Percentiles rank a stretch among this genome's conserved stretches.
Conservation (phyloP, 2,113 vertebrate genomes). For the Aegithalos caudatus region DNA sequence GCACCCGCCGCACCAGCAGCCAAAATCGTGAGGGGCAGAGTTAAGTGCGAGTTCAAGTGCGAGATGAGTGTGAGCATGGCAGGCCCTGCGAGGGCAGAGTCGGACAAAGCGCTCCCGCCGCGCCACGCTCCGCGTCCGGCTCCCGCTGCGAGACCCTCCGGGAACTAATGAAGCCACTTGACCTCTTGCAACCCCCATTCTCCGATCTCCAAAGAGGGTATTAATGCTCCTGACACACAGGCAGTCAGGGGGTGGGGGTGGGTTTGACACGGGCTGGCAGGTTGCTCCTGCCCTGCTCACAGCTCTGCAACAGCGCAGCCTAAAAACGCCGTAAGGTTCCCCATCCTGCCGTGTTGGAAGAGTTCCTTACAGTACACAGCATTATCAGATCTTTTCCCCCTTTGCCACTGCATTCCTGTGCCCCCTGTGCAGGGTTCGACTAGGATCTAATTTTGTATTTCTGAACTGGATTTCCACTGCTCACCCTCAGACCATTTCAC, state of each 20-base stretch:
- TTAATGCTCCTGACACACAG: neutral
- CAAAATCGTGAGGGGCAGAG: neutral
- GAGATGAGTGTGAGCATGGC: rapidly evolving
- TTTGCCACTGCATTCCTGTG: neutral
- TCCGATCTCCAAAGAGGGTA: neutral
- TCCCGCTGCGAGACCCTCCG: neutral
- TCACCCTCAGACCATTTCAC: rapidly evolving
- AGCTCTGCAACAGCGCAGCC: rapidly evolving
- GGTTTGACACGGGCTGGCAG: neutral
- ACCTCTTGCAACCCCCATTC: slow-evolving; percentile 16
- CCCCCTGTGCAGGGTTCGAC: neutral
- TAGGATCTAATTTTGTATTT: neutral
- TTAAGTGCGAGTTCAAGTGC: rapidly evolving
- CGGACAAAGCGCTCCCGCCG: neutral
- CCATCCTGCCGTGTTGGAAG: neutral
- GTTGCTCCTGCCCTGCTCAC: neutral
- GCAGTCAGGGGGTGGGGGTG: neutral
- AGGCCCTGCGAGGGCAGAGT: neutral
- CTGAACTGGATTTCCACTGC: neutral
- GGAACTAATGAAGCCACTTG: slow-evolving; percentile 6
- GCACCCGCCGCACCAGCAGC: rapidly evolving
- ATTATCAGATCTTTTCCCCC: neutral
- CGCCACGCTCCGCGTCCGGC: neutral
- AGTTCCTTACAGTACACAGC: neutral
- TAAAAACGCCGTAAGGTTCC: rapidly evolving